These are phyloP conservation scores for Villa cingulata DNA, from an alignment of 2,888 invertebrate species.

Conservation along the genomic window DNA sequence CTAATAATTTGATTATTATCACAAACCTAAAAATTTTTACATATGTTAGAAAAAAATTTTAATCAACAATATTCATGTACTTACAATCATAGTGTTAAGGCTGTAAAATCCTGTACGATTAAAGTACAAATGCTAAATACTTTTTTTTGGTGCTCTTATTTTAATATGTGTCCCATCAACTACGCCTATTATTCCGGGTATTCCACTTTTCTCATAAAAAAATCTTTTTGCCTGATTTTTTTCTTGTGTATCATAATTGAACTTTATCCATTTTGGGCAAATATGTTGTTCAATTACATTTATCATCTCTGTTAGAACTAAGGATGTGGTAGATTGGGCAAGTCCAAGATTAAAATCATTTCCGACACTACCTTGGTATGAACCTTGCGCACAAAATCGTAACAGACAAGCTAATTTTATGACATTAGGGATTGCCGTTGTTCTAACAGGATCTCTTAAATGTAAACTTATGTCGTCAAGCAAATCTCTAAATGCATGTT, in stretches of 20 bases:
- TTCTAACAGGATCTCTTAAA: neutral
- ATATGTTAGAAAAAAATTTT: neutral
- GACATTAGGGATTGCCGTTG: neutral
- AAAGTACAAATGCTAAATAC: neutral
- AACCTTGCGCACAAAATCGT: neutral
- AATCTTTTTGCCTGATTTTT: neutral
- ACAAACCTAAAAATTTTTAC: no score
- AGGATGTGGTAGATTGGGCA: constrained; percentile 5
- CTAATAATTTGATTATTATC: no score
- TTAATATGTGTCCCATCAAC: neutral
- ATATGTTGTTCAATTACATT: constrained; percentile 2
- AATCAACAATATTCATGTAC: neutral
- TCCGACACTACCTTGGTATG: neutral
- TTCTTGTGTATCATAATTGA: neutral
- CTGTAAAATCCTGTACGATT: constrained; percentile 3
- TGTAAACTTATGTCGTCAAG: neutral
- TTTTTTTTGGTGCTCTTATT: neutral
- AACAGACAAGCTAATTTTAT: neutral
- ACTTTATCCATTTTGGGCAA: constrained; percentile 6
- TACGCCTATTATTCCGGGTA: no score
- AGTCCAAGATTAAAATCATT: constrained; percentile 5
- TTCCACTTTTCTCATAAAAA: neutral
- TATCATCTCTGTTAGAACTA: constrained; percentile 4
- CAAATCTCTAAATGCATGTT: neutral
- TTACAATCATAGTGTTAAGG: constrained; percentile 6